Base-by-base conservation (phyloP, 2,888 invertebrate genomes). In the Linnaemya tessellans region DNA sequence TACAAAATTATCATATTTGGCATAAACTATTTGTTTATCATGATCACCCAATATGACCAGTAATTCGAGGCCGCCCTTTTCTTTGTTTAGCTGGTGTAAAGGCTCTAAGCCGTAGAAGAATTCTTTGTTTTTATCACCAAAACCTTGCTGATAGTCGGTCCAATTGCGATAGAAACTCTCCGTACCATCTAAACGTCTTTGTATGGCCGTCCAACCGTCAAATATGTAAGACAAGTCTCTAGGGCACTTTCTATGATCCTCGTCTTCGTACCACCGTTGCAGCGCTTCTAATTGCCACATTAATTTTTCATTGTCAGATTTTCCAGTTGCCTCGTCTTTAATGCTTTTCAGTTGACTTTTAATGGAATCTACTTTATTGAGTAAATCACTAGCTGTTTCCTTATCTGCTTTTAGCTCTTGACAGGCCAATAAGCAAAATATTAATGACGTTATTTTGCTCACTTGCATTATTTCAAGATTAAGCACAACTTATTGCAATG, bases 111-210 rank as follows among this genome's bases (percentile, higher is more conserved):
- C 84, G 1, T 73, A 25, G 43, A 84, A 84, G 58, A 80, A 80
- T 43, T 84, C 80, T 9, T 46, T 56, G 1, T 71, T 56, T 46
- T 70, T 75, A 35, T 60, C 38, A 10, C 84, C 84, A 46, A 84
- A 84, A 35, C 84, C 84, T 13, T 80, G 46, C 35, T 71, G 58
- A 41, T 84, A 84, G 1, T 75, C 60, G 0, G 70, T 20, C 84
- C 84, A 84, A 60, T 71, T 84, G n/a, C 84, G 70, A 75, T 84
- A 65, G 46, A 84, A 84, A 67, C 75, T 75, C 18, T 51, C 58
- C 0, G 80, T 60, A n/a, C 84, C 84, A 80, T 84, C 75, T 15
- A 71, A 11, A 60, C 84, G 84, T 20, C 80, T 56, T 65, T 84
- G 71, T 60, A 84, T 46, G 13, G 51, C 49, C n/a, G 75, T 80